Conservation (phyloP, 2,888 invertebrate genomes). For the Cantharis flavilabris region DNA sequence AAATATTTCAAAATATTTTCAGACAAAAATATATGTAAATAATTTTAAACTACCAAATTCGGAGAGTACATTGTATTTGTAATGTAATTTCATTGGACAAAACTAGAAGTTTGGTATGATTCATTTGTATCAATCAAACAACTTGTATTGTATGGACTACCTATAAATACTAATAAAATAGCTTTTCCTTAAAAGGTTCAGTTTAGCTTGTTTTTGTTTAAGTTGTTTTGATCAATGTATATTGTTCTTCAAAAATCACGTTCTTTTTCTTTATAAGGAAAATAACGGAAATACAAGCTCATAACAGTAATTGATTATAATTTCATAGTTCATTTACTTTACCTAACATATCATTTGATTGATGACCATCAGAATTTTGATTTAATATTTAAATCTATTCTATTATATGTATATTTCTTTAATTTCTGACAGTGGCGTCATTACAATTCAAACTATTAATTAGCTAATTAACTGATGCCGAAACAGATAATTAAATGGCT, state of each 20-base stretch:
- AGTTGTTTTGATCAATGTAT: conserved; percentile 14
- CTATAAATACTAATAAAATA: not conserved
- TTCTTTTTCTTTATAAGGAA: conserved; percentile 6
- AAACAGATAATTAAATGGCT: too few relatives aligned
- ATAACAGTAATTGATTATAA: not conserved
- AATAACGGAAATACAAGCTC: conserved; percentile 20
- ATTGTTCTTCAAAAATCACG: conserved; percentile 21
- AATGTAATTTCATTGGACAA: not conserved
- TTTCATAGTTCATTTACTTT: not conserved
- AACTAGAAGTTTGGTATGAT: not conserved
- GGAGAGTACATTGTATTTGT: too few relatives aligned
- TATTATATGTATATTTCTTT: not conserved
- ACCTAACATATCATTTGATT: not conserved
- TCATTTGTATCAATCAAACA: not conserved
- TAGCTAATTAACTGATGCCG: too few relatives aligned
- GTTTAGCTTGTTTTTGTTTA: conserved; percentile 4
- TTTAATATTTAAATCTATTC: not conserved
- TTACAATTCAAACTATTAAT: too few relatives aligned
- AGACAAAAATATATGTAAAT: too few relatives aligned
- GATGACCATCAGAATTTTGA: not conserved
- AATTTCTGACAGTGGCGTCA: not conserved
- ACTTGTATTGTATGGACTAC: not conserved
- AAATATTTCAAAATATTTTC: too few relatives aligned
- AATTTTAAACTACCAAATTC: too few relatives aligned
- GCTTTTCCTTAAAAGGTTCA: conserved; percentile 17